Evolutionary conservation across 2,888 invertebrate species (phyloP), one percentile per base, ranked within the genome.

Genomic region (Pharmacophagus antenor): DNA sequence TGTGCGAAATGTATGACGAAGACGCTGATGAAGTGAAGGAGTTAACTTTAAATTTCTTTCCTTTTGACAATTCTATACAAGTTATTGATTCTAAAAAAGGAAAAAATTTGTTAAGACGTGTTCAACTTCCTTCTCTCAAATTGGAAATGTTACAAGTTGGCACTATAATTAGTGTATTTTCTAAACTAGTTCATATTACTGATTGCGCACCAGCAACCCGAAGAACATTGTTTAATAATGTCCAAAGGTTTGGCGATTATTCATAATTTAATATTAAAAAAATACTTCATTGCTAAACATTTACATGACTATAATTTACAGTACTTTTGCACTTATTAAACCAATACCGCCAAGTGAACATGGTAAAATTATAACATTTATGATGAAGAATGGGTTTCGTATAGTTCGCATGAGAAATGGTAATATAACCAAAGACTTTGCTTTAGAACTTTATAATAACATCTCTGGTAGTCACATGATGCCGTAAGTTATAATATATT

Each of bases 1-100:
- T 93, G 48, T 95, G 95, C 23, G 96, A 97, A 84, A 98, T 97
- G 97, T 96, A 93, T 77, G 97, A 97, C 73, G 92, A 93, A 69
- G 93, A 95, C 63, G 93, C 95, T 0, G 93, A 93, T 22, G 87
- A 94, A 55, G 85, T 94, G 4, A 92, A 94, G 65, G 93, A 93
- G 66, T 95, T 96, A 76, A 85, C 93, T 62, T 85, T 98, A 47
- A 93, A 94, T 67, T 98, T 93, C 79, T 96, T 93, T 76, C 94
- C 95, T 0, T 92, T 91, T 56, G 97, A 97, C 78, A 93, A 94
- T 71, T 94, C 96, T 0, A 91, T 97, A 27, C 97, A 97, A 92
- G 92, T 98, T 84, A 92, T 92, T 68, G 93, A 95, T 70, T 69
- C 92, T 7, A 88, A 88, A 66, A 92, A 88, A 57, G 93, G 88